Base-by-base conservation (phyloP, 2,888 invertebrate genomes). In the Pristionchus maxplancki region DNA sequence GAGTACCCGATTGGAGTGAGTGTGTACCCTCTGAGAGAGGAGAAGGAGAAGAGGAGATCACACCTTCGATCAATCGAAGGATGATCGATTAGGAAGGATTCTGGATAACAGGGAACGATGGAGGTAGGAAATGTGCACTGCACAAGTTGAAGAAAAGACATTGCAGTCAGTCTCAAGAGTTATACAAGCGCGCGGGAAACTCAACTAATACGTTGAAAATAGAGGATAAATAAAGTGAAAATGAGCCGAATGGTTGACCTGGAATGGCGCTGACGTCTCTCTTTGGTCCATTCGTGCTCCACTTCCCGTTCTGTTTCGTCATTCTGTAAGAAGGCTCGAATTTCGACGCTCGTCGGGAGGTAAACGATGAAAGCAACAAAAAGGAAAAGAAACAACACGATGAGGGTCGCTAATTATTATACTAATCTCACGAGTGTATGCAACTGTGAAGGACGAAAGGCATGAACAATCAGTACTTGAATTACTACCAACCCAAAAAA, bases 221-320 rank as follows among this genome's bases (percentile, higher is more conserved):
- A 20, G 15, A 5, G 15, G 50, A n/a, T 20, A 50, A 20, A 48
- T 8, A 48, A 8, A 17, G 13, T 9, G 50, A 50, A 50, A 17
- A 50, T 17, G n/a, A n/a, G n/a, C n/a, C n/a, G n/a, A 20, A 20
- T 11, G 11, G 34, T 34, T 31, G 13, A 74, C 74, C 74, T 4
- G 74, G 74, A n/a, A 74, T 74, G 37, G 74, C 74, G 40, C 74
- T 74, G 40, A 74, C 74, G 24, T 74, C 74, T 40, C 74, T 74
- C 40, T 74, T 74, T 40, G 74, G 74, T 40, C 40, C 74, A 74
- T 17, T 28, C 40, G 74, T 11, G 5, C 20, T 24, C 74, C 74
- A 74, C 24, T 40, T 74, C 74, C 74, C 74, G 24, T 74, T 74
- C 40, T 37, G 40, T 9, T 11, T 44, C 15, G 74, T 40, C 74